Percentiles rank a stretch among this genome's conserved stretches.
These are phyloP conservation scores for Tricholauxania praeusta DNA, from an alignment of 2,888 invertebrate species.

Conservation along the genomic window DNA sequence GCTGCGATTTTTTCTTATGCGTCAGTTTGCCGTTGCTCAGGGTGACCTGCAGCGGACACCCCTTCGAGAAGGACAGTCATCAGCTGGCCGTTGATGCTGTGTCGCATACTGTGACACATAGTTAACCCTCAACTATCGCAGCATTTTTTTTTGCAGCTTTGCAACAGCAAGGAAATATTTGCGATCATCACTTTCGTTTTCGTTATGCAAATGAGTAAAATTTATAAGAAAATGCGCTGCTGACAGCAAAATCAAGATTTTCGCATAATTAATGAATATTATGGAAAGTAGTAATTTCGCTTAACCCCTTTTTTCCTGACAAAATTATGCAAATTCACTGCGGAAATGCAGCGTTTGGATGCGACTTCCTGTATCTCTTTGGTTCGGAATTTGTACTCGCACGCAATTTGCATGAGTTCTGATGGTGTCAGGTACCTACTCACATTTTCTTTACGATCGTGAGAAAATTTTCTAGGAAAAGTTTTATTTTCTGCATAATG, in stretches of 20 bases:
- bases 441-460: slow-evolving; percentile 29
- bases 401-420: slow-evolving; percentile 18
- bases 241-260: too few species aligned
- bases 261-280: too few species aligned
- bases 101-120: not conserved
- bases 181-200: slow-evolving; percentile 21
- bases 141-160: too few species aligned
- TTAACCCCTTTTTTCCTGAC: not conserved
- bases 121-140: too few species aligned
- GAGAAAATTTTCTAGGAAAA: slow-evolving; percentile 37
- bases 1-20: not conserved
- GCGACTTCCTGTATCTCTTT: slow-evolving; percentile 30
- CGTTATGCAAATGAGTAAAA: slow-evolving; percentile 30
- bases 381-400: not conserved
- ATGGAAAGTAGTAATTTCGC: too few species aligned
- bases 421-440: slow-evolving; percentile 24
- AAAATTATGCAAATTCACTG: slow-evolving; percentile 29
- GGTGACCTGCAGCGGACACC: slow-evolving; percentile 29
- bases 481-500: slow-evolving; percentile 17
- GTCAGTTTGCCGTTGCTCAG: not conserved
- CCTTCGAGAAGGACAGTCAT: slow-evolving; percentile 9
- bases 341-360: slow-evolving; percentile 37
- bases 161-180: too few species aligned
- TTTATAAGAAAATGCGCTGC: not conserved
- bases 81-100: slow-evolving; percentile 22